Evolutionary conservation across 2,888 invertebrate species (phyloP).

Genomic region (Adineta ricciae): DNA sequence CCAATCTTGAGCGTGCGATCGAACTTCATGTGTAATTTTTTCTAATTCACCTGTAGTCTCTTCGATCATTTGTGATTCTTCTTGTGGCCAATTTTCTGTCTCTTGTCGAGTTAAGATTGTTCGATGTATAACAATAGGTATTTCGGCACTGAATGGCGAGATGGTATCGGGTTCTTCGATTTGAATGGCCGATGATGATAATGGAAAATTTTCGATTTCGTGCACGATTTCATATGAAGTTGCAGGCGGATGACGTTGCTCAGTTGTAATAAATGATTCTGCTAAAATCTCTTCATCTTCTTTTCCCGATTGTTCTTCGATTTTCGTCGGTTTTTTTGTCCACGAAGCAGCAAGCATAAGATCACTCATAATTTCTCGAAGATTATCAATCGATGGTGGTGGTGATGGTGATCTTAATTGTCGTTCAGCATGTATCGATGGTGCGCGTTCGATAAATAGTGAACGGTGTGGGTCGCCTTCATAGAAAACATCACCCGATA

Average conservation of each 20-base stretch:
- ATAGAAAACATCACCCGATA: conserved; percentile 12
- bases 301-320: background rate
- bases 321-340: background rate
- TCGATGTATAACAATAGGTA: background rate
- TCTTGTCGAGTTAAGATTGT: conserved; percentile 2
- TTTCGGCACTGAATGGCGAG: background rate
- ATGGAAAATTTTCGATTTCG: conserved; percentile 4
- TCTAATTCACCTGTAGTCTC: background rate
- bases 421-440: background rate
- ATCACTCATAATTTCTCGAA: background rate
- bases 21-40: background rate
- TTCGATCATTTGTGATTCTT: background rate
- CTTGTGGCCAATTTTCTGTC: background rate
- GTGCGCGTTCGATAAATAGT: background rate
- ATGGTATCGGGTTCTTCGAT: background rate
- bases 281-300: background rate
- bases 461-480: conserved; percentile 4
- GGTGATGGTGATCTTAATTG: background rate
- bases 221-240: background rate
- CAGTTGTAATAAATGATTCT: conserved; percentile 6
- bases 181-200: background rate
- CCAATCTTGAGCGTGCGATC: background rate
- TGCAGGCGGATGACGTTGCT: background rate
- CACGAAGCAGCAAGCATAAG: background rate
- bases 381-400: background rate